phyloP scores from a whole-genome alignment of 2,797 vertebrate species.

The Prionace glauca region DNA sequence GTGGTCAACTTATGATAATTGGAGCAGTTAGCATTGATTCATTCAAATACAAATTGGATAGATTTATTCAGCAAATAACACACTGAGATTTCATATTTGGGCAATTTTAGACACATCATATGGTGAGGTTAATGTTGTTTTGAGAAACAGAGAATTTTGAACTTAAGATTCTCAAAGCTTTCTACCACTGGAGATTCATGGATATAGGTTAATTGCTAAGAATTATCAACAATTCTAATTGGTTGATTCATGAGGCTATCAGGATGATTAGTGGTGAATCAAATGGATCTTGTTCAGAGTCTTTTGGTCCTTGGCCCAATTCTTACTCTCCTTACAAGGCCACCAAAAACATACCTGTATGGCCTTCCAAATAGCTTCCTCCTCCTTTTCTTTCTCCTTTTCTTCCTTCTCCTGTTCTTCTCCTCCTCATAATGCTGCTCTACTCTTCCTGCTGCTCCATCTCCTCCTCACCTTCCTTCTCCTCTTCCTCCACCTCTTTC shows the following conservation, averaged over 20 bases:
- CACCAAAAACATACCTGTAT: neutral
- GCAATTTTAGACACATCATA: neutral
- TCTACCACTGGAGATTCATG: neutral
- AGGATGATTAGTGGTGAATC: neutral
- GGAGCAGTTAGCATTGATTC: neutral
- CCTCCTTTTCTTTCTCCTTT: too few species aligned
- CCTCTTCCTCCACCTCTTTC: too few species aligned
- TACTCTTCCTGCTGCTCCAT: too few species aligned
- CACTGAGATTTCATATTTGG: neutral
- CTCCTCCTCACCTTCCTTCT: too few species aligned
- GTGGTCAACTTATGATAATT: neutral
- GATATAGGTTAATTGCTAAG: neutral
- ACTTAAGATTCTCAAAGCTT: neutral
- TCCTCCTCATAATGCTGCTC: too few species aligned
- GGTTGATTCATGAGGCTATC: neutral
- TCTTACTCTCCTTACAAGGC: neutral
- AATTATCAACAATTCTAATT: neutral
- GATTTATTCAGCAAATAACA: neutral
- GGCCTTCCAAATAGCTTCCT: too few species aligned
- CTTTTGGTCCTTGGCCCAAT: neutral
- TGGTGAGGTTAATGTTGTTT: neutral
- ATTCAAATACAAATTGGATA: neutral
- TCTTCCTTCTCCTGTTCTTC: too few species aligned
- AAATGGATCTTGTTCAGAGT: neutral
- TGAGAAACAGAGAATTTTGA: neutral